Conservation (phyloP, 2,113 vertebrate species). For the Odontesthes bonariensis region DNA sequence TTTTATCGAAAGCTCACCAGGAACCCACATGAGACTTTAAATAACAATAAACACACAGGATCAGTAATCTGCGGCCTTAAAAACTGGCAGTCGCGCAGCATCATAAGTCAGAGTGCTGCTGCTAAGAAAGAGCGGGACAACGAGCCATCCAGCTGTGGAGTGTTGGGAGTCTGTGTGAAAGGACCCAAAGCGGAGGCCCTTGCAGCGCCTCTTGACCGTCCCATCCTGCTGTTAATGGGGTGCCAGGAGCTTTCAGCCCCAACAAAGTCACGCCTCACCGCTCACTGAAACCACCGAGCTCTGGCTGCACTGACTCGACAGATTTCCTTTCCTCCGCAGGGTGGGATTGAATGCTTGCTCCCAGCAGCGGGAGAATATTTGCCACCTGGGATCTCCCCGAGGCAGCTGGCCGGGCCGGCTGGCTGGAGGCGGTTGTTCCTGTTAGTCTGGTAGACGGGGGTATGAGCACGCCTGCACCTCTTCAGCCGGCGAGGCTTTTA, state of each 20-base stretch:
- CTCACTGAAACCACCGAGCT: constrained; percentile 30
- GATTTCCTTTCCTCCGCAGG: constrained; percentile 44
- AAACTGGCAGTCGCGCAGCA: constrained; percentile 18
- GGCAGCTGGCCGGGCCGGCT: constrained; percentile 54
- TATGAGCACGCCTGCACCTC: constrained; percentile 66
- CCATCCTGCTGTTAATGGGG: constrained; percentile 74
- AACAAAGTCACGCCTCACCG: constrained; percentile 48
- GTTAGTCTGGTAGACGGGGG: constrained; percentile 48
- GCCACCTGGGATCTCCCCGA: constrained; percentile 66
- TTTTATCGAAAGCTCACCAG: constrained; percentile 56
- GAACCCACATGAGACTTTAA: constrained; percentile 43
- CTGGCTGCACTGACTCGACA: constrained; percentile 47
- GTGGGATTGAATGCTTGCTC: constrained; percentile 40
- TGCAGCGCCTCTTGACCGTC: constrained; percentile 56
- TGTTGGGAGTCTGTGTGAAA: constrained; percentile 47
- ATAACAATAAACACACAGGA: constrained; percentile 19
- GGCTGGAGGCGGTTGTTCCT: constrained; percentile 41
- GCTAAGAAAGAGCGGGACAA: constrained; percentile 5
- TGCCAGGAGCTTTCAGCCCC: constrained; percentile 51
- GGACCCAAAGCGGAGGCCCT: constrained; percentile 49
- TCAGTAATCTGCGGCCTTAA: constrained; percentile 47
- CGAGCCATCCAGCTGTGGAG: constrained; percentile 51
- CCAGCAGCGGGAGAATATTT: constrained; percentile 50
- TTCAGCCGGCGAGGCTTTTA: constrained; percentile 69
- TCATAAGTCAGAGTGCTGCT: constrained; percentile 12